phyloP scores from a whole-genome alignment of 2,113 vertebrate species.

The Colistium nudipinnis region DNA sequence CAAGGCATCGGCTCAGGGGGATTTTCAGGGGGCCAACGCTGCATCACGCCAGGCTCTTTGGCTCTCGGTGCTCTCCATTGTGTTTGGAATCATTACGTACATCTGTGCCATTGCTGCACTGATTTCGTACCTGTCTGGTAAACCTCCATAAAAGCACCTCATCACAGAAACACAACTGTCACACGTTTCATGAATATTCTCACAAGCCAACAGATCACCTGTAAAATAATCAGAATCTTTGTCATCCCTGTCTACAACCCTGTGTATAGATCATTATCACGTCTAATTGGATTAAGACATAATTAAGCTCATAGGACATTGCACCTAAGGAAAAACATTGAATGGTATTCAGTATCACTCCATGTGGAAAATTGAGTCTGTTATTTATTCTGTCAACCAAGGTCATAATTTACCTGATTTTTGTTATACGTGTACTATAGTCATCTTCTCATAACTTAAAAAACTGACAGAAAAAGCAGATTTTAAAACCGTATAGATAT shows the following conservation, averaged over 20 bases:
- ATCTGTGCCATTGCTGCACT: conserved; percentile 85
- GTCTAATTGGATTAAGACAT: conserved; percentile 22
- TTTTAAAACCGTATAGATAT: conserved; percentile 44
- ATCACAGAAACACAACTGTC: neutral
- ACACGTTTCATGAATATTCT: conserved; percentile 16
- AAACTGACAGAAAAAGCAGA: conserved; percentile 11
- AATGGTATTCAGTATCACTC: neutral
- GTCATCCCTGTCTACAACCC: conserved; percentile 18
- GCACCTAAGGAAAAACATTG: neutral
- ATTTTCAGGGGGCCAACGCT: conserved; percentile 84
- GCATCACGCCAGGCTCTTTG: conserved; percentile 88
- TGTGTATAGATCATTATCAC: conserved; percentile 14
- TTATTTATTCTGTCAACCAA: conserved; percentile 28
- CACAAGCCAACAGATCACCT: conserved; percentile 35
- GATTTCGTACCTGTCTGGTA: conserved; percentile 88
- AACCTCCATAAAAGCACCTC: conserved; percentile 76
- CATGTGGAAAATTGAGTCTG: conserved; percentile 14
- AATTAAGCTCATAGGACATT: conserved; percentile 25
- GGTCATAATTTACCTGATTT: conserved; percentile 5
- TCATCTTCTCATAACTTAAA: conserved; percentile 15
- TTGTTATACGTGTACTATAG: conserved; percentile 27
- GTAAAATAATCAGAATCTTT: conserved; percentile 37
- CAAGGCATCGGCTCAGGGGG: conserved; percentile 88
- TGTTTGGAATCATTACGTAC: conserved; percentile 89
- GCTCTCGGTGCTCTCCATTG: conserved; percentile 87